Evolutionary conservation across 2,113 vertebrate species (phyloP), one percentile per base, ranked within the genome.

Genomic region (Gymnarchus niloticus): DNA sequence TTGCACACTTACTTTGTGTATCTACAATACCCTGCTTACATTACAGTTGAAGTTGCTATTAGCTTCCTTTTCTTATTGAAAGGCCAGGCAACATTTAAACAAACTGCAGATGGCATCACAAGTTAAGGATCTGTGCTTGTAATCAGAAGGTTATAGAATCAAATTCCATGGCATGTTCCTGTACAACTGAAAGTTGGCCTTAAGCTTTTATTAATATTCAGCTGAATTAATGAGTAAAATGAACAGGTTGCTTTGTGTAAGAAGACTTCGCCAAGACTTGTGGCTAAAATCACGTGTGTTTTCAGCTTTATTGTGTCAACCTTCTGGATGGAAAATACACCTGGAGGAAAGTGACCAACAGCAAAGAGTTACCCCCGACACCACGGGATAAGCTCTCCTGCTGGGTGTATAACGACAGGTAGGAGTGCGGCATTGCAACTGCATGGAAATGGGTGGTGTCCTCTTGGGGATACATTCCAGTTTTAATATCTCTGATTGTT

Each of bases 341-440:
- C 33, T 98, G 98, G 98, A 95, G 92, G 94, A 97, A 95, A 92
- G 91, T 97, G 37, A 90, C 87, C 1, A 92, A 93, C 81, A 93
- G 92, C 91, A 91, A 90, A 49, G 97, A 96, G 49, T 93, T 93
- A 1, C 93, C 96, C 84, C 98, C 98, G 7, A 97, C 97, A n/a
- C 96, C 97, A 83, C 95, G 97, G 90, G 97, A 99, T 92, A 98
- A 99, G 88, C 94, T 98, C 85, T 97, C 96, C 89, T 98, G 97
- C 93, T 99, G 98, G 98, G 95, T 97, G 80, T 94, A 98, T 87
- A 94, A 96, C 84, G 94, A 95, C 93, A 95, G 93, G 98, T 98
- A 91, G 91, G 84, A 41, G 44, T 7, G 23, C 44, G 51, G 56
- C 14, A 0, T 37, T 12, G 23, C 8, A 10, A 12, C 19, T 46